phyloP scores from a whole-genome alignment of 2,888 invertebrate species.

The Chalcis sispes region DNA sequence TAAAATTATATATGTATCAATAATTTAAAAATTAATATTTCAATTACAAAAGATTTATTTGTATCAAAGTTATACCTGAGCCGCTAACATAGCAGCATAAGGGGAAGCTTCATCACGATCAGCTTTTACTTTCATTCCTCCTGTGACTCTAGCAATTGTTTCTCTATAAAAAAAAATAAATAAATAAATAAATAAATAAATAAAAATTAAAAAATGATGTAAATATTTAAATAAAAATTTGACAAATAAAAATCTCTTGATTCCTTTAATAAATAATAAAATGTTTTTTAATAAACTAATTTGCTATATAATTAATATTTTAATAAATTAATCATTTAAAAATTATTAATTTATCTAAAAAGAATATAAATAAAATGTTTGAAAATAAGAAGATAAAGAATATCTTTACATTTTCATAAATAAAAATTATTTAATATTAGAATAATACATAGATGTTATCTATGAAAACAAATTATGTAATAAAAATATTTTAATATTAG shows the following conservation, averaged over 20 bases:
- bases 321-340: background rate
- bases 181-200: too few species aligned
- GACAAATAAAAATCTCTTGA: too few species aligned
- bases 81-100: constrained; percentile 99
- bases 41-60: background rate
- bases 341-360: background rate
- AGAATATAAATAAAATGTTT: too few species aligned
- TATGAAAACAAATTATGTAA: too few species aligned
- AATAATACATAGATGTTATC: too few species aligned
- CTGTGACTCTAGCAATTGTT: constrained; percentile 96
- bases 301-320: background rate
- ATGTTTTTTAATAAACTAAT: too few species aligned
- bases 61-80: constrained; percentile 83
- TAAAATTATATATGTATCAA: background rate
- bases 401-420: too few species aligned
- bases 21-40: background rate
- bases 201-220: background rate
- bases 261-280: too few species aligned
- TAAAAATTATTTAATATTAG: too few species aligned
- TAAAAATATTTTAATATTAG: too few species aligned
- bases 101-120: constrained; percentile 99
- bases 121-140: constrained; percentile 99
- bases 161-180: constrained; percentile 78
- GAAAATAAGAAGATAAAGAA: too few species aligned
- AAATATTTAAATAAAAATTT: background rate